These are phyloP conservation scores for Akabosia matsudoensis DNA, from an alignment of 1,140 invertebrate genomes.

Conservation along the genomic window DNA sequence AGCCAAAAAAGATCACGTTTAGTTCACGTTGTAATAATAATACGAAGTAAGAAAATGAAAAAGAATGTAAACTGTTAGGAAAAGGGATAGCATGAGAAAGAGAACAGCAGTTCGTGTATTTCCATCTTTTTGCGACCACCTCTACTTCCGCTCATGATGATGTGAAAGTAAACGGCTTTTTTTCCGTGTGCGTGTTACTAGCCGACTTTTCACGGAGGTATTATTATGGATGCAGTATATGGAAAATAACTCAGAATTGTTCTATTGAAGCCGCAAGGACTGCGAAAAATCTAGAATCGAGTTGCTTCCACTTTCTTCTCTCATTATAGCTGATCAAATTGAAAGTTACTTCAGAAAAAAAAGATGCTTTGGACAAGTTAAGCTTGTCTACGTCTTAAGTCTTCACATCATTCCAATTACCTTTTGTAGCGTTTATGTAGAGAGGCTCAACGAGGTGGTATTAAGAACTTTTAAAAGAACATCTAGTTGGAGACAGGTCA, in stretches of 20 bases:
- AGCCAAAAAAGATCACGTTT: background rate
- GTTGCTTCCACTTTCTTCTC: background rate
- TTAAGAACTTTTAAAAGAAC: no score
- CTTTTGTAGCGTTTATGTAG: background rate
- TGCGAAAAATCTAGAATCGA: background rate
- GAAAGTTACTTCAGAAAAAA: background rate
- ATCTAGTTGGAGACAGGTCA: no score
- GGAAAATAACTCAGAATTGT: background rate
- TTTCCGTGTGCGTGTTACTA: background rate
- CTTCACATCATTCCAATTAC: background rate
- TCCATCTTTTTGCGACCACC: background rate
- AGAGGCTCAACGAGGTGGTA: no score
- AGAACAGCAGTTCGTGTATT: background rate
- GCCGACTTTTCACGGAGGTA: no score
- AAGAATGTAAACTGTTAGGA: no score
- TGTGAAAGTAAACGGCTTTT: background rate
- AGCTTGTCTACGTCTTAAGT: background rate
- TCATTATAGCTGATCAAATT: slow-evolving; percentile 7
- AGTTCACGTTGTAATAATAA: background rate
- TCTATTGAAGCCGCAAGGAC: background rate
- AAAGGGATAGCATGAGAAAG: background rate
- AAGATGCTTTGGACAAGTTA: background rate
- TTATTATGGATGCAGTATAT: background rate
- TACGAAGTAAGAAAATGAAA: no score
- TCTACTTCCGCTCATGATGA: background rate